Base-by-base conservation (phyloP, 2,888 invertebrate genomes). In the Tuta absoluta region DNA sequence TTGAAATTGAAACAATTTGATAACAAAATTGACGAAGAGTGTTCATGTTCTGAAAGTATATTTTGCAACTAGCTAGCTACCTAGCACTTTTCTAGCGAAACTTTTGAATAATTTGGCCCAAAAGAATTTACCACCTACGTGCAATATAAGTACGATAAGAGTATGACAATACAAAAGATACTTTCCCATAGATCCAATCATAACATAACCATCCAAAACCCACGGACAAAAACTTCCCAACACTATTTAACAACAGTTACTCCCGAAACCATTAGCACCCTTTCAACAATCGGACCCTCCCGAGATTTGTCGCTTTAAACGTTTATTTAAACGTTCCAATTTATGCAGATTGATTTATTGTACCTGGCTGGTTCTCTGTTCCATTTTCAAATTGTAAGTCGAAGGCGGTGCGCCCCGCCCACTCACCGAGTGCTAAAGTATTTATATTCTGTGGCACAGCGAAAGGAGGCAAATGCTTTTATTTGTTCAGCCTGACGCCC, bases 361-460 rank as follows among this genome's bases (percentile, higher is more conserved):
- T 62, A 53, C 62, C 70, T 68, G 70, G 64, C 68, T 64, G 49
- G n/a, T 24, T 53, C 51, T 33, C 17, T 33, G 12, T 23, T 53
- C 51, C 14, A 49, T n/a, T n/a, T n/a, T n/a, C n/a, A n/a, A n/a
- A n/a, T 49, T 53, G 72, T 77, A 82, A 86, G 85, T 81, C 75
- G 85, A 77, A 82, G 90, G 89, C 89, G 89, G 75, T 76, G 66
- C 83, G 84, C 74, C 71, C 82, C 90, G 89, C 90, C 91, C 84
- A 81, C 80, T 53, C 76, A 78, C 76, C 80, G 51, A 53, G 51
- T 24, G 51, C 11, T 1, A 4, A 33, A 33, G 33, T 33, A 33
- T 33, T 33, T 33, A n/a, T 33, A 33, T 33, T 33, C 33, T 33
- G 33, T 33, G 33, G n/a, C n/a, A n/a, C n/a, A n/a, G n/a, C 19